Evolutionary conservation across 2,888 invertebrate genomes (phyloP).

Genomic region (Synanthedon tipuliformis): DNA sequence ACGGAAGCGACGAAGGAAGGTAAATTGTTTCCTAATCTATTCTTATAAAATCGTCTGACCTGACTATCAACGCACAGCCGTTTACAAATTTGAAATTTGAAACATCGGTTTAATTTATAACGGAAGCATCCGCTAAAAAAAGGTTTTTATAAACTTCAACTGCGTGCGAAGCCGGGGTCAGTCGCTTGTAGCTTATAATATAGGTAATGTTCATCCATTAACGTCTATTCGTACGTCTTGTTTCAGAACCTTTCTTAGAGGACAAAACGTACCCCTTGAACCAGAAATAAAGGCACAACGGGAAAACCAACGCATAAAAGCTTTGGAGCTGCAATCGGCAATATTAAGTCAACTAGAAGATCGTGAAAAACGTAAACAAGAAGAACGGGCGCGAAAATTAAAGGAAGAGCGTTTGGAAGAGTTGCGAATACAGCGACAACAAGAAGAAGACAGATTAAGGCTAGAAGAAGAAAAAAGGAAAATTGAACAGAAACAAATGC

Average conservation of each 20-base stretch:
- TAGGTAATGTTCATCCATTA: not conserved
- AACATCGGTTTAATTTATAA: no score
- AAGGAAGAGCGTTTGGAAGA: constrained; percentile 87
- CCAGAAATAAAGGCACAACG: constrained; percentile 83
- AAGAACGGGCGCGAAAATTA: constrained; percentile 79
- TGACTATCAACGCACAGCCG: no score
- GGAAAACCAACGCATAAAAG: constrained; percentile 84
- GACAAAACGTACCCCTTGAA: constrained; percentile 88
- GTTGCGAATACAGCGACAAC: constrained; percentile 78
- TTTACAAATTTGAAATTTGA: no score
- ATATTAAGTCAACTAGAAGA: constrained; percentile 88
- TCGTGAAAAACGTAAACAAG: constrained; percentile 78
- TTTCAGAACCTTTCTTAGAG: constrained; percentile 79
- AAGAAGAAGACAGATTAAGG: constrained; percentile 75
- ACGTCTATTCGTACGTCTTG: not conserved
- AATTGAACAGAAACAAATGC: constrained; percentile 76
- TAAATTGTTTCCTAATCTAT: constrained; percentile 11
- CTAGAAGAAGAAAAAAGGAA: constrained; percentile 78
- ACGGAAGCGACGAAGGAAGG: constrained; percentile 63
- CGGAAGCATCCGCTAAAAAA: no score
- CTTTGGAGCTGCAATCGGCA: constrained; percentile 87
- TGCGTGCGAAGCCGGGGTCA: no score
- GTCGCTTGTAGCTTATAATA: not conserved
- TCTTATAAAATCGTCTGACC: no score
- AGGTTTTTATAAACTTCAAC: no score